A percentile compares a stretch with the other conserved stretches of the same genome.
These are phyloP conservation scores for Helostoma temminkii DNA, from an alignment of 2,797 vertebrate species.

Conservation along the genomic window DNA sequence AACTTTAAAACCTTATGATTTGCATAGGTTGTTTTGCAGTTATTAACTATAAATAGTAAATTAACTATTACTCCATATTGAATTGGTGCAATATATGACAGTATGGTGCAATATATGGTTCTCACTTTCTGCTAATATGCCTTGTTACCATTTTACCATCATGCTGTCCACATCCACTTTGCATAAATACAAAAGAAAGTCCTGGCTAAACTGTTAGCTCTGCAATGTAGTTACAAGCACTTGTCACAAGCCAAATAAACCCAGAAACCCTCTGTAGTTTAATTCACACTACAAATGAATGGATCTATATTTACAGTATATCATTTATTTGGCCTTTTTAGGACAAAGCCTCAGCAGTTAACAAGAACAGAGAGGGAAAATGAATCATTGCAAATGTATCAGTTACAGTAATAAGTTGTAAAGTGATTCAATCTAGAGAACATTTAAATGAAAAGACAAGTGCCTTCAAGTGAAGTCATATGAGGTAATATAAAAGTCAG, in stretches of 20 bases:
- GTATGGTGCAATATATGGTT: not conserved
- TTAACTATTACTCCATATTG: not conserved
- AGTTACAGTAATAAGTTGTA: too few relatives aligned
- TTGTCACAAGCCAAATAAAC: conserved; percentile 3
- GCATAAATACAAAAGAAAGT: conserved; percentile 6
- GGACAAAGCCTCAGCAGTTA: not conserved
- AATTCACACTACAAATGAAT: not conserved
- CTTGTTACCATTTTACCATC: not conserved
- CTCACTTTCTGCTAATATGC: conserved; percentile 15
- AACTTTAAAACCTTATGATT: too few relatives aligned
- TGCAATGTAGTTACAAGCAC: conserved; percentile 19
- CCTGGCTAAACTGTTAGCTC: not conserved
- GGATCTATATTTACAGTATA: not conserved
- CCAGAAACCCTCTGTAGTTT: not conserved
- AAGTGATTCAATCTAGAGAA: too few relatives aligned
- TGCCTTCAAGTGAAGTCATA: conserved; percentile 11
- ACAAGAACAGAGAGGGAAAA: not conserved
- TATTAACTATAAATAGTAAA: too few relatives aligned
- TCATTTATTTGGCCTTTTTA: not conserved
- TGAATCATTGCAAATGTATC: not conserved
- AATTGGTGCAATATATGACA: too few relatives aligned
- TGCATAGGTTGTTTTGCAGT: too few relatives aligned
- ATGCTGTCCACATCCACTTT: not conserved
- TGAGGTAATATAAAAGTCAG: conserved; percentile 11
- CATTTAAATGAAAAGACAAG: too few relatives aligned